phyloP scores from a whole-genome alignment of 1,140 invertebrate species.

The Cepaea nemoralis region DNA sequence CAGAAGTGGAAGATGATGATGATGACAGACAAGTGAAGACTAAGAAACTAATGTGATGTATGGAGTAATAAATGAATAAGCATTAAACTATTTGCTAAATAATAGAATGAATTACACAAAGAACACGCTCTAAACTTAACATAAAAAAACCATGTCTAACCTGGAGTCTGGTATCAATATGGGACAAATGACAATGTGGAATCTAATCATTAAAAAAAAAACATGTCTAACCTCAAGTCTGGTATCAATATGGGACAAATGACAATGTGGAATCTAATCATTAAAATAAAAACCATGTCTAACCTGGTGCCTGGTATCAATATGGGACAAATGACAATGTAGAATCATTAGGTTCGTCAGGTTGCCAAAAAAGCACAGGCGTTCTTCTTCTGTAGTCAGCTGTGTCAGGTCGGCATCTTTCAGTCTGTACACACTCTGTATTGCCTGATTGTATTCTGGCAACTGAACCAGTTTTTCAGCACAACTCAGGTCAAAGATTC shows the following conservation, averaged over 20 bases:
- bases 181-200: constrained; percentile 60
- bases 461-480: constrained; percentile 51
- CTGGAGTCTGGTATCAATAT: constrained; percentile 39
- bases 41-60: too few relatives aligned
- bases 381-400: constrained; percentile 53
- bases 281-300: too few relatives aligned
- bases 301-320: constrained; percentile 37
- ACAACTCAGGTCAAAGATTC: constrained; percentile 58
- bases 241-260: constrained; percentile 49
- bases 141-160: too few relatives aligned
- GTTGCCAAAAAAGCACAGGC: constrained; percentile 68
- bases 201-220: too few relatives aligned
- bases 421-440: constrained; percentile 50
- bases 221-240: constrained; percentile 25
- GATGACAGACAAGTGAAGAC: too few relatives aligned
- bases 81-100: too few relatives aligned
- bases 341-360: constrained; percentile 67
- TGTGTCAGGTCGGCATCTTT: constrained; percentile 57
- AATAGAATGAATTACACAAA: too few relatives aligned
- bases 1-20: too few relatives aligned
- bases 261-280: constrained; percentile 63
- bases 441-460: constrained; percentile 54
- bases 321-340: constrained; percentile 58
- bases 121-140: too few relatives aligned
- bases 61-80: too few relatives aligned